Conservation (phyloP, 1,140 invertebrate genomes). For the Nephotettix cincticeps region DNA sequence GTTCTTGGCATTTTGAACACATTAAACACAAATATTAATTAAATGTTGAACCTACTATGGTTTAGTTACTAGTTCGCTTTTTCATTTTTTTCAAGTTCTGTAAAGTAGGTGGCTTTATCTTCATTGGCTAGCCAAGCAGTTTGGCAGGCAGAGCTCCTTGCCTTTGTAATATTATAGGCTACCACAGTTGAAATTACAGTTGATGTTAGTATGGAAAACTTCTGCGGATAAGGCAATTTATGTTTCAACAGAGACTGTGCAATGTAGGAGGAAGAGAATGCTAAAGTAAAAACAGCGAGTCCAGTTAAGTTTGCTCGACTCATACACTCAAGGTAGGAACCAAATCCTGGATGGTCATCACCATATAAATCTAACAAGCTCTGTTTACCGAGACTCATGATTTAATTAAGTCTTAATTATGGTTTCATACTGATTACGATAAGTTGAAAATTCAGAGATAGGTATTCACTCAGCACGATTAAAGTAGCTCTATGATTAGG, state of each 20-base stretch:
- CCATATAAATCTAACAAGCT: neutral
- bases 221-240: slow-evolving; percentile 46
- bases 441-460: too few relatives aligned
- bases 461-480: too few relatives aligned
- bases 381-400: neutral
- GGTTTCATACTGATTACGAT: too few relatives aligned
- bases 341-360: slow-evolving; percentile 50
- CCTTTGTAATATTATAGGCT: slow-evolving; percentile 48
- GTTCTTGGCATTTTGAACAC: too few relatives aligned
- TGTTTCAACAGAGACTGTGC: slow-evolving; percentile 47
- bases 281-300: slow-evolving; percentile 50
- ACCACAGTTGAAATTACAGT: slow-evolving; percentile 42
- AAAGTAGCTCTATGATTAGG: too few relatives aligned
- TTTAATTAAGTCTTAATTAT: too few relatives aligned
- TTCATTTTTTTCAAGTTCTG: slow-evolving; percentile 45
- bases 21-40: too few relatives aligned
- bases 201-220: slow-evolving; percentile 48
- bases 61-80: slow-evolving; percentile 44
- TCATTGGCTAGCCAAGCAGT: slow-evolving; percentile 52
- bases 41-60: too few relatives aligned
- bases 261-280: slow-evolving; percentile 51
- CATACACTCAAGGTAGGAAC: slow-evolving; percentile 55
- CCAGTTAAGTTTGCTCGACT: slow-evolving; percentile 52
- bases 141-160: slow-evolving; percentile 49
- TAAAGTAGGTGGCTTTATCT: slow-evolving; percentile 50